phyloP scores from a whole-genome alignment of 1,140 invertebrate genomes.

The Araneus ventricosus region DNA sequence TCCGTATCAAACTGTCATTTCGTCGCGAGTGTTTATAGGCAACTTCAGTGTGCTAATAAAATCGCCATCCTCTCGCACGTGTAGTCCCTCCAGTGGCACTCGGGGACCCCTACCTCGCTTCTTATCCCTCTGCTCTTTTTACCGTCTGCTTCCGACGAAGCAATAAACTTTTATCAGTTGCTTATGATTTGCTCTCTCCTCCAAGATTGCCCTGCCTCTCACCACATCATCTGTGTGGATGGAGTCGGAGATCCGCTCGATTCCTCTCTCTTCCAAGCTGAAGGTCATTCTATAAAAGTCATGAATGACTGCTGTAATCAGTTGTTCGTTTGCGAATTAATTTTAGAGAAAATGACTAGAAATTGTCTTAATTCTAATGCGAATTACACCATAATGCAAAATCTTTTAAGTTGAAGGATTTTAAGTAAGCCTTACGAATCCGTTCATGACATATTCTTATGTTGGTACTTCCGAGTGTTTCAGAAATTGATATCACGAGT shows the following conservation, averaged over 20 bases:
- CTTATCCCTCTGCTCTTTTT: neutral
- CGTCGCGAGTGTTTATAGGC: constrained; percentile 48
- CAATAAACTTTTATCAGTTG: constrained; percentile 61
- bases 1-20: constrained; percentile 48
- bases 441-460: no score
- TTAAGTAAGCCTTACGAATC: no score
- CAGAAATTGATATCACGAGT: no score
- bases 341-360: no score
- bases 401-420: no score
- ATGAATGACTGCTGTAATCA: no score
- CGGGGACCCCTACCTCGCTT: neutral
- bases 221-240: neutral
- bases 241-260: neutral
- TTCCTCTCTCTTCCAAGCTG: neutral
- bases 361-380: no score
- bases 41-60: constrained; percentile 47
- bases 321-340: no score
- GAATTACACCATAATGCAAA: no score
- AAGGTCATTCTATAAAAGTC: neutral
- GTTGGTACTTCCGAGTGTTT: no score
- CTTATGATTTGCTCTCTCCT: neutral
- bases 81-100: neutral
- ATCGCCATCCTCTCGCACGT: constrained; percentile 20
- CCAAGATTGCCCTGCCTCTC: neutral
- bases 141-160: constrained; percentile 10